phyloP scores from a whole-genome alignment of 2,113 vertebrate genomes.

The Suricata suricatta region DNA sequence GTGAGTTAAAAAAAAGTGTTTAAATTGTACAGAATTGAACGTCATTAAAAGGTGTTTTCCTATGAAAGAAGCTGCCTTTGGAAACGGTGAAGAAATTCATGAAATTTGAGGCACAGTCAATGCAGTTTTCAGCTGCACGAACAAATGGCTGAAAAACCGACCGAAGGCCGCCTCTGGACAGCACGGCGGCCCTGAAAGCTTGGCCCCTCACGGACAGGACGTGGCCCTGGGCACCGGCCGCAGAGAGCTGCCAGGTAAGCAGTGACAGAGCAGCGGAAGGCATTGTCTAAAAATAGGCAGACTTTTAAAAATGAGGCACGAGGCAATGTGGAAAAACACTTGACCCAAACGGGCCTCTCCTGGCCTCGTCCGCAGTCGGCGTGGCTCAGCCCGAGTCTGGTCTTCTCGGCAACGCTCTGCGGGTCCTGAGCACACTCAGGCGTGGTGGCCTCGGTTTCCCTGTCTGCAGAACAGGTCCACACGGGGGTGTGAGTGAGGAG shows the following conservation, averaged over 20 bases:
- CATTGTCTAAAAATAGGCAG: background rate
- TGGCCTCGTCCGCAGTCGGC: accelerated
- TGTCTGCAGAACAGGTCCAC: background rate
- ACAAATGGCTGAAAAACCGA: too few species aligned
- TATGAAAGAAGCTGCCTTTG: background rate
- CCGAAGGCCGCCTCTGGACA: background rate
- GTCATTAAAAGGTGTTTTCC: background rate
- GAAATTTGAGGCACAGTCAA: background rate
- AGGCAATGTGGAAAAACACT: background rate
- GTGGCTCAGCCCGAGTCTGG: accelerated
- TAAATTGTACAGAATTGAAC: background rate
- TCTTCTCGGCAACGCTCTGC: background rate
- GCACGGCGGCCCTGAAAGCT: background rate
- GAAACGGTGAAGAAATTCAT: background rate
- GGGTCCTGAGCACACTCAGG: background rate
- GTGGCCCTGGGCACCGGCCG: accelerated
- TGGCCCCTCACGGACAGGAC: background rate
- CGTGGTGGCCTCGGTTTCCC: background rate
- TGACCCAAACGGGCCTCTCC: background rate
- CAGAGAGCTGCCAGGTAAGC: background rate
- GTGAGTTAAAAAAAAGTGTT: background rate
- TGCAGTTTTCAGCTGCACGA: background rate
- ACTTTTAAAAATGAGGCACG: background rate
- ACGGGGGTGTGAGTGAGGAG: too few species aligned
- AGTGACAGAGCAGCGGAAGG: background rate